Evolutionary conservation across 2,888 invertebrate species (phyloP), one percentile per base, ranked within the genome.

Genomic region (Hoplodrina ambigua): DNA sequence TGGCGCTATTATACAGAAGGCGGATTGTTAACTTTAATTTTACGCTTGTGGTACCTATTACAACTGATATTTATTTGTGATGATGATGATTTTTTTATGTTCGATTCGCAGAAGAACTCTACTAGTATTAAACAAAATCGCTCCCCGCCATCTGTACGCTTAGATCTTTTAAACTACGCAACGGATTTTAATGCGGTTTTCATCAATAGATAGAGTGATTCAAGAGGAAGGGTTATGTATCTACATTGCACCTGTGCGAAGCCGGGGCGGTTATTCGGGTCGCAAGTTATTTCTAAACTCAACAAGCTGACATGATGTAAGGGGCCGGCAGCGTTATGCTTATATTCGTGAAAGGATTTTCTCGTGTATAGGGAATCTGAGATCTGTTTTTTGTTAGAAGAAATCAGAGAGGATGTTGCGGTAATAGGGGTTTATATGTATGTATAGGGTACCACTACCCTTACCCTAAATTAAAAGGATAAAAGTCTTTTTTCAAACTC

Each of bases 1-100:
- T 82, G 49, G 62, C 50, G 65, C 69, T 73, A 74, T 82, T 82
- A 85, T 75, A 83, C 72, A 52, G 77, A 74, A 78, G 75, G 63
- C 63, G 60, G 60, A 66, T 59, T 72, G 58, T 65, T 75, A 75
- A 73, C 46, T 69, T 74, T 64, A 70, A 76, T 81, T 75, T 75
- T 70, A 80, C 62, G 70, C 64, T 66, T 52, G 46, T 58, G 44
- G 44, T 44, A 44, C 13, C 44, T 44, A 66, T 64, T 68, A 55
- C 50, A 58, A 76, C 41, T 52, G 53, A 46, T 67, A 50, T 54
- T 50, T 17, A 58, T 57, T 53, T 66, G 33, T 59, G 15, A 58
- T 60, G 13, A 11, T 46, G 17, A 52, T 46, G n/a, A 0, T 50
- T 41, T 71, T 55, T 33, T 30, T 56, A 2, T 41, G 13, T 33